These are phyloP conservation scores for Mesembrinibis cayennensis DNA, from an alignment of 2,113 vertebrate genomes.

Conservation along the genomic window DNA sequence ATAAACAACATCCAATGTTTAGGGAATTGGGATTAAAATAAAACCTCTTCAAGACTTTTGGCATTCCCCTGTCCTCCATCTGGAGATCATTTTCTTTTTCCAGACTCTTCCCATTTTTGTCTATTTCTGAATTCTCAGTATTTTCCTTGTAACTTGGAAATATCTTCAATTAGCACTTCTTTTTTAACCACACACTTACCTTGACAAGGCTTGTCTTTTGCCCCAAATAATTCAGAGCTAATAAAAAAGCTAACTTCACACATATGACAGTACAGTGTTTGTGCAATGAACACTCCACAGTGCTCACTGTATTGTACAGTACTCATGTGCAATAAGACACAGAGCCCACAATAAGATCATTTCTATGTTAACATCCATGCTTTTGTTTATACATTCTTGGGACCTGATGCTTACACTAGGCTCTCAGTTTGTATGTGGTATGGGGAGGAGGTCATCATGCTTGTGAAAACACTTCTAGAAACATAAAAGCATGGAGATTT, in stretches of 20 bases:
- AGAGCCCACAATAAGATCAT: neutral
- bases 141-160: neutral
- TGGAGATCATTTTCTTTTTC: conserved; percentile 33
- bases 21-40: conserved; percentile 63
- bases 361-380: neutral
- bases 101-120: conserved; percentile 23
- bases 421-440: neutral
- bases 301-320: neutral
- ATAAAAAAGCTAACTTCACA: neutral
- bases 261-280: neutral
- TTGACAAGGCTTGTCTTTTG: neutral
- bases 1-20: conserved; percentile 66
- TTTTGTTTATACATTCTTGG: neutral
- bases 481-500: neutral
- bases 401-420: neutral
- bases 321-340: neutral
- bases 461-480: neutral
- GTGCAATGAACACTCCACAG: neutral
- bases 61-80: conserved; percentile 48
- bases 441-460: neutral
- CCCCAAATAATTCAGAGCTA: neutral
- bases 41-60: conserved; percentile 44
- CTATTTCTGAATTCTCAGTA: neutral
- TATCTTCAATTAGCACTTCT: neutral
- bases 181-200: neutral